phyloP scores from a whole-genome alignment of 2,113 vertebrate species.

The Pelecanoides urinatrix region DNA sequence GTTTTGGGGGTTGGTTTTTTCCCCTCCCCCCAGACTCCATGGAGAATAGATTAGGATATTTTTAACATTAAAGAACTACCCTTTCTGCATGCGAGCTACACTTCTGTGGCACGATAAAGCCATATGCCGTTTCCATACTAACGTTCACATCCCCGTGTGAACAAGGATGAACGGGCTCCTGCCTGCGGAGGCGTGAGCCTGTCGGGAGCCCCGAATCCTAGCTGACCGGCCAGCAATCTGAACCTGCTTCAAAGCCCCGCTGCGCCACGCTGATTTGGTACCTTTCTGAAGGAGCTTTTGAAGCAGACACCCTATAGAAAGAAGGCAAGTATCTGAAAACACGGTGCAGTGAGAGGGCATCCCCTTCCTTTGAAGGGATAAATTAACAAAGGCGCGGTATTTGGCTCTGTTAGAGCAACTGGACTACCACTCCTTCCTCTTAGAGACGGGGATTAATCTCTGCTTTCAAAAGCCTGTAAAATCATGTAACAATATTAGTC shows the following conservation, averaged over 20 bases:
- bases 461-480: not conserved
- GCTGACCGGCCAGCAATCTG: not conserved
- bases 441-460: not conserved
- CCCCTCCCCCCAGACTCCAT: rapidly evolving
- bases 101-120: not conserved
- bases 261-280: not conserved
- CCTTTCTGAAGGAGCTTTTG: not conserved
- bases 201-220: not conserved
- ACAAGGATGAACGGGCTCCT: not conserved
- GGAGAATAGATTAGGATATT: not conserved
- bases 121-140: rapidly evolving
- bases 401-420: not conserved
- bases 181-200: rapidly evolving
- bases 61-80: not conserved
- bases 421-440: not conserved
- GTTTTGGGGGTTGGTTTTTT: too few species aligned
- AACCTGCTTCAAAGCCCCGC: not conserved
- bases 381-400: not conserved
- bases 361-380: not conserved
- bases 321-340: not conserved
- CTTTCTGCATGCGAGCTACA: not conserved
- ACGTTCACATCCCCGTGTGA: not conserved
- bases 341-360: not conserved
- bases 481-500: not conserved
- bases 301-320: not conserved